These are phyloP conservation scores for Leptoteleia sp. DNA, from an alignment of 1,140 invertebrate species.

Conservation along the genomic window DNA sequence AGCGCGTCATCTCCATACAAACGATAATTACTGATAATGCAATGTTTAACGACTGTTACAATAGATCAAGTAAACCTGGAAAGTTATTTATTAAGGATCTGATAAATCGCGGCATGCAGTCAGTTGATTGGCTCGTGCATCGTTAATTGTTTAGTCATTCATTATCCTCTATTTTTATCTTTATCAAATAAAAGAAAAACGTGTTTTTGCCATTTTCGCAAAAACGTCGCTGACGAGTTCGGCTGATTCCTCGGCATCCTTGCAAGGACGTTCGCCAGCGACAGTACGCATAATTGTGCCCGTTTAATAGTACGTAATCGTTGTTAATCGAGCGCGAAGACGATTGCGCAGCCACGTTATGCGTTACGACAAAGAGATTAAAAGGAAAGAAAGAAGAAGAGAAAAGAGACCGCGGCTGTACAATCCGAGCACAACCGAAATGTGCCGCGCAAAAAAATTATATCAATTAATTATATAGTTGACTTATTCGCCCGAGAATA, in stretches of 20 bases:
- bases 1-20: conserved; percentile 47
- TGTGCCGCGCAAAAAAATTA: conserved; percentile 30
- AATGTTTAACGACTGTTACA: conserved; percentile 53
- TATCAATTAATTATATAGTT: conserved; percentile 50
- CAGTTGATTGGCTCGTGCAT: conserved; percentile 59
- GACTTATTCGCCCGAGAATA: conserved; percentile 30
- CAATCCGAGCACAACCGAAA: conserved; percentile 48
- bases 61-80: conserved; percentile 55
- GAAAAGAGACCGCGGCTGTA: no score
- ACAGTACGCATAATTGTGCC: conserved; percentile 70
- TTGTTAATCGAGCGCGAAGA: conserved; percentile 76
- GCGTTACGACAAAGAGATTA: no score
- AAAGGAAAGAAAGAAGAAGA: no score
- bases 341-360: conserved; percentile 75
- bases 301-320: conserved; percentile 78
- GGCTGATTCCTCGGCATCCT: conserved; percentile 72
- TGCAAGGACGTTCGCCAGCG: conserved; percentile 75
- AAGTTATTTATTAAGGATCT: conserved; percentile 65
- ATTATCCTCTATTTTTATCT: conserved; percentile 65
- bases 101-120: conserved; percentile 52
- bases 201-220: conserved; percentile 53
- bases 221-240: conserved; percentile 49
- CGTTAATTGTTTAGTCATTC: conserved; percentile 65
- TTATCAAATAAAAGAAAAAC: conserved; percentile 38
- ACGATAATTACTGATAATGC: conserved; percentile 56